Base-by-base conservation (phyloP, 23 tunicate species). In the Botrylloides violaceus region DNA sequence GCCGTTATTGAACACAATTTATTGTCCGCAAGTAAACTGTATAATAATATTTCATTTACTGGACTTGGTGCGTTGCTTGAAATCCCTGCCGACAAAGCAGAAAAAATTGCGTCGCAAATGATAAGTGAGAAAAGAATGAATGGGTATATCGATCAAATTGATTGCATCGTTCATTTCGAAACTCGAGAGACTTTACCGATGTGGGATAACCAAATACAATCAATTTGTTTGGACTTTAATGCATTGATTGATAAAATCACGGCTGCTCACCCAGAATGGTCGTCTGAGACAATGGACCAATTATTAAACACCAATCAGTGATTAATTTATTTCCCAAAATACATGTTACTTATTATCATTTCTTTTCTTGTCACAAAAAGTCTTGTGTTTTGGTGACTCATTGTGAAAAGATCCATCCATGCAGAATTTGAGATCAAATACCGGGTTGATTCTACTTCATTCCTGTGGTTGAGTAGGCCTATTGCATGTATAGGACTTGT, bases 1-100 rank as follows among this genome's bases (percentile, higher is more conserved):
- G 97, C 97, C 15, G 85, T 90, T 3, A 90, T 88, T 20, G 97
- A 90, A 59, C 97, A 90, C 62, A 90, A 90, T 58, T 65, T 90
- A 25, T 47, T 90, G 29, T 90, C 97, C 18, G 90, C 97, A 28
- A 90, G 97, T 60, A 90, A 90, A 64, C 81, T 90, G 2, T 90
- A 83, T 73, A 90, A 80, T 70, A 90, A 83, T 73, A 90, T 90
- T 6, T 71, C 77, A 20, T 90, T 90, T 57, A 73, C 70, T 21
- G 90, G 86, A 34, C 76, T 90, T 0, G 97, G 97, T 12, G 82
- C 90, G 4, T 49, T 90, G 37, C 79, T 90, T 4, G 90, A 83
- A 68, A 75, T 90, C 31, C 81, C 97, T 20, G 66, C 76, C 38
- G 79, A 78, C 34, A 83, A 84, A 43, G 97, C 97, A 9, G 97